phyloP scores from a whole-genome alignment of 2,888 invertebrate species.

The Apocheima hispidaria region DNA sequence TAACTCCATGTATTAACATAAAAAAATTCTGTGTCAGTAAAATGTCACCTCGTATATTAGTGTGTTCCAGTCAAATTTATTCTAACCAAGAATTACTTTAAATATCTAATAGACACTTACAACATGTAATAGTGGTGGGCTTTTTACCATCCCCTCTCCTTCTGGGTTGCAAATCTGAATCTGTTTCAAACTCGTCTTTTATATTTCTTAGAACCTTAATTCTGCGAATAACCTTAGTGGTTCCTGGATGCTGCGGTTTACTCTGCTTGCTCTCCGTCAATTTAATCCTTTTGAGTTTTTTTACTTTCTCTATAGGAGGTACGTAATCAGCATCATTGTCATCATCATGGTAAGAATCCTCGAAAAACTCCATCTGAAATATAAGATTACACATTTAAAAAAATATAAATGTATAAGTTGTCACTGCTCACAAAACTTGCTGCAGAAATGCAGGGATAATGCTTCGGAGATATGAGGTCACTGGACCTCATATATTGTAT shows the following conservation, averaged over 20 bases:
- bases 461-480: too few relatives aligned
- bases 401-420: too few relatives aligned
- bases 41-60: too few relatives aligned
- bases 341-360: constrained; percentile 77
- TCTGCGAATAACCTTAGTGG: constrained; percentile 68
- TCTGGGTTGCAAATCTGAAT: constrained; percentile 3
- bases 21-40: too few relatives aligned
- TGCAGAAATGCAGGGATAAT: too few relatives aligned
- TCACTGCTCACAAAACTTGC: too few relatives aligned
- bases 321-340: constrained; percentile 76
- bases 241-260: constrained; percentile 75
- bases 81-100: neutral
- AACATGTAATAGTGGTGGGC: constrained; percentile 79
- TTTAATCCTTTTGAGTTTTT: constrained; percentile 63
- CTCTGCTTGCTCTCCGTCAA: constrained; percentile 64
- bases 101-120: constrained; percentile 60
- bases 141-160: constrained; percentile 57
- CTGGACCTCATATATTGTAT: too few relatives aligned
- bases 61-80: neutral
- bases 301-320: constrained; percentile 67
- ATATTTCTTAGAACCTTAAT: constrained; percentile 70
- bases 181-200: constrained; percentile 59
- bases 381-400: constrained; percentile 10
- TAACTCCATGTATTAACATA: too few relatives aligned
- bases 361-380: constrained; percentile 69